Conservation (phyloP, 2,888 invertebrate genomes). For the Anoplius nigerrimus region DNA sequence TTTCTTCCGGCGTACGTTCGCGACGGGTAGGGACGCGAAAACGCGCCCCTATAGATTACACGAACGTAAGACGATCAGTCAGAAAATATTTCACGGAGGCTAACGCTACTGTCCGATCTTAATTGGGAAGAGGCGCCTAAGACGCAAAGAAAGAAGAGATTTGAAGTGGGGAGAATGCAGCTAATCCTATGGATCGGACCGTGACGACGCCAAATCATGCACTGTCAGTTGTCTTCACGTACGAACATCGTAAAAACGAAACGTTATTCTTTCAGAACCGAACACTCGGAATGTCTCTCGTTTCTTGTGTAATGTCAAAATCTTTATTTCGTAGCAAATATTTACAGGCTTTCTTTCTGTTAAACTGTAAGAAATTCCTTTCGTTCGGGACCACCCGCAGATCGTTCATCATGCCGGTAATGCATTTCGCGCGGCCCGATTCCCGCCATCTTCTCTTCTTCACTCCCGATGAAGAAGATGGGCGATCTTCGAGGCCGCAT, state of each 20-base stretch:
- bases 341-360: too few species aligned
- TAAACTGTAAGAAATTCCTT: too few species aligned
- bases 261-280: too few species aligned
- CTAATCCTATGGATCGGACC: too few species aligned
- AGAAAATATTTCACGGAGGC: constrained; percentile 38
- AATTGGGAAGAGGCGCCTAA: neutral
- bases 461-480: constrained; percentile 31
- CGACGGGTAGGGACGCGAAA: constrained; percentile 26
- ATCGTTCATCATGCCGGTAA: constrained; percentile 67
- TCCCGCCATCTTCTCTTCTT: constrained; percentile 35
- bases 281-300: too few species aligned
- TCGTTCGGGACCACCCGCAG: constrained; percentile 58
- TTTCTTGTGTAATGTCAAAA: too few species aligned
- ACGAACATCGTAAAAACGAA: too few species aligned
- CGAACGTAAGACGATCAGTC: constrained; percentile 32
- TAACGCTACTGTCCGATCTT: neutral
- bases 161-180: constrained; percentile 22
- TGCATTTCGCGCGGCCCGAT: constrained; percentile 59
- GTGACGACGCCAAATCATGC: too few species aligned
- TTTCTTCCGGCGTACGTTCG: constrained; percentile 31
- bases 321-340: too few species aligned
- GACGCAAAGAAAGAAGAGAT: constrained; percentile 10
- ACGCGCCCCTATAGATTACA: constrained; percentile 48
- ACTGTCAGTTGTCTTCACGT: too few species aligned
- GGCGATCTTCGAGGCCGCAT: constrained; percentile 56